These are phyloP conservation scores for Vollenhovia emeryi DNA, from an alignment of 1,140 invertebrate species.

Conservation along the genomic window DNA sequence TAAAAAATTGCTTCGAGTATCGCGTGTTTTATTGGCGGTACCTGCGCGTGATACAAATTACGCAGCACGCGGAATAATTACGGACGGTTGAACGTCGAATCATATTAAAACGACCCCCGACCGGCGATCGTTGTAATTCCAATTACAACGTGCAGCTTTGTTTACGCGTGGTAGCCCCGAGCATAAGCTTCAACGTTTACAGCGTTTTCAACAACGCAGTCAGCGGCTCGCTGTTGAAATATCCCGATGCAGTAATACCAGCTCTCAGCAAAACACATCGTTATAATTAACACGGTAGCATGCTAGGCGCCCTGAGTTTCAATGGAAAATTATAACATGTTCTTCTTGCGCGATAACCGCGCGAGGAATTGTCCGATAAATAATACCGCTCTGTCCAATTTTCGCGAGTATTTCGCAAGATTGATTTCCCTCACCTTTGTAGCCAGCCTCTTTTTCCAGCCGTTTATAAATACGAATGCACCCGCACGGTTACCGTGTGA, in stretches of 20 bases:
- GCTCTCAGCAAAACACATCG: slow-evolving; percentile 32
- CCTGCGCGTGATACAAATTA: slow-evolving; percentile 47
- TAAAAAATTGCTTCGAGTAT: slow-evolving; percentile 30
- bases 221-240: slow-evolving; percentile 58
- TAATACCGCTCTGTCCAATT: not conserved
- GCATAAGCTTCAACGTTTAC: slow-evolving; percentile 43
- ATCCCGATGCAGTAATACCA: slow-evolving; percentile 39
- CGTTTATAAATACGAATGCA: not conserved
- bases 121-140: slow-evolving; percentile 49
- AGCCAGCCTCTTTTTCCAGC: not conserved
- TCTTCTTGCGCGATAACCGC: slow-evolving; percentile 10
- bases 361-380: not conserved
- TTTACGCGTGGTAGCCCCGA: slow-evolving; percentile 54
- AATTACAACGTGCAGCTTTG: slow-evolving; percentile 64
- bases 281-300: slow-evolving; percentile 40
- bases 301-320: not conserved
- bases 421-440: not conserved
- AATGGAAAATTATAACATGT: slow-evolving; percentile 57
- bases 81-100: slow-evolving; percentile 46
- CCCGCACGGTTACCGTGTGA: not conserved
- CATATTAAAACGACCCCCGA: slow-evolving; percentile 49
- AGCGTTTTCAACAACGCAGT: slow-evolving; percentile 52
- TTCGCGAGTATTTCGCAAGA: not conserved
- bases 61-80: slow-evolving; percentile 56
- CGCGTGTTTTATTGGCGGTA: slow-evolving; percentile 25